A percentile compares a stretch with the other conserved stretches of the same genome.
Evolutionary conservation across 2,888 invertebrate genomes (phyloP).

Genomic region (Allacma fusca): DNA sequence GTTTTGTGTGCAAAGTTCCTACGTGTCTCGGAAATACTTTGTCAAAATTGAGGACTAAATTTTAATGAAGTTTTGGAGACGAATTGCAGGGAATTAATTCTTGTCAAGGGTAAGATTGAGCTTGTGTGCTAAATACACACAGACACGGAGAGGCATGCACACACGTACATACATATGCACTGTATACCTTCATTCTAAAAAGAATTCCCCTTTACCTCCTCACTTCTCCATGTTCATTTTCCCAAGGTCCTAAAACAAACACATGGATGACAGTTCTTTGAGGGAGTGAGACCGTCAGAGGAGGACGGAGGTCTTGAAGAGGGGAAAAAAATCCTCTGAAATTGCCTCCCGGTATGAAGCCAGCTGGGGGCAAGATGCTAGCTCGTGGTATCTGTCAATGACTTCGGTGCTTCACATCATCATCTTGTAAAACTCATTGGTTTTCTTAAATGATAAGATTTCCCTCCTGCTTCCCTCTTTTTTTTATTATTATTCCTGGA

Average conservation of each 20-base stretch:
- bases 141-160: too few relatives aligned
- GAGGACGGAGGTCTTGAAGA: background rate
- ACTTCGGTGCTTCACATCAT: background rate
- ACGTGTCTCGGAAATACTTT: too few relatives aligned
- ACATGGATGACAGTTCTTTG: background rate
- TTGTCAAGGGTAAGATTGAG: background rate
- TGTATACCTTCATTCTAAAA: background rate
- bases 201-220: background rate
- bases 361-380: constrained; percentile 27
- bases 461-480: background rate
- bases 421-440: constrained; percentile 21
- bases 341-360: constrained; percentile 7
- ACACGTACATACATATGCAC: too few relatives aligned
- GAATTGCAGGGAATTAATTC: background rate
- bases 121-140: background rate
- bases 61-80: background rate
- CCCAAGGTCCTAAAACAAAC: background rate
- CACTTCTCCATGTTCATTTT: background rate
- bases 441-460: constrained; percentile 8
- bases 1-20: too few relatives aligned
- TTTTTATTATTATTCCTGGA: background rate
- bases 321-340: constrained; percentile 9
- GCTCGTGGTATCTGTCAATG: constrained; percentile 30
- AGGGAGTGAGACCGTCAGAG: background rate
- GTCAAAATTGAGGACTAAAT: too few relatives aligned